Percentiles rank a stretch among this genome's conserved stretches.
Conservation (phyloP, 2,888 invertebrate genomes). For the Lithophane leautieri region DNA sequence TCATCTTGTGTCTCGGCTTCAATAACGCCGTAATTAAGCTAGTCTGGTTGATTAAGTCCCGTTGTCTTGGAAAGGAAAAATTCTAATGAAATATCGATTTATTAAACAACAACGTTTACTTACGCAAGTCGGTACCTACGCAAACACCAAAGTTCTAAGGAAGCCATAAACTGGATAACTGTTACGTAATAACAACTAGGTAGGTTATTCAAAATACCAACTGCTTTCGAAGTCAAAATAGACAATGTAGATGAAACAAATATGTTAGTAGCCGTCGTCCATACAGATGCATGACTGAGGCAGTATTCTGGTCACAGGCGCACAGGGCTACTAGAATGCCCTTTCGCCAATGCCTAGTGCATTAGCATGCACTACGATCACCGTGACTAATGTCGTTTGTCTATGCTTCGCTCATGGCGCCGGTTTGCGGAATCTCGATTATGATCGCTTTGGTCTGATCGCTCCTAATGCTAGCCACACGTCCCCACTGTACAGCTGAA, state of each 20-base stretch:
- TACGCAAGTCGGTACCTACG: conserved; percentile 30
- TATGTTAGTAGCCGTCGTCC: conserved; percentile 55
- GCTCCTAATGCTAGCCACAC: conserved; percentile 20
- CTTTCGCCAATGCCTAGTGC: conserved; percentile 71
- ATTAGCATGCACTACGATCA: conserved; percentile 69
- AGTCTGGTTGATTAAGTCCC: conserved; percentile 28
- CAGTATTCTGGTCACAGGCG: conserved; percentile 80
- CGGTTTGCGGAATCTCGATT: conserved; percentile 36
- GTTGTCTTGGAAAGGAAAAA: conserved; percentile 42
- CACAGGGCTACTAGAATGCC: conserved; percentile 72
- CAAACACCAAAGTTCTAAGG: conserved; percentile 30
- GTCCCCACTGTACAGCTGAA: conserved; percentile 19
- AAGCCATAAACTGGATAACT: conserved; percentile 27
- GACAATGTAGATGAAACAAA: conserved; percentile 50
- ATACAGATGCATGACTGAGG: conserved; percentile 67
- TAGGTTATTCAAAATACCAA: conserved; percentile 10
- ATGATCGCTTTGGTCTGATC: conserved; percentile 40
- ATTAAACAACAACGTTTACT: conserved; percentile 40
- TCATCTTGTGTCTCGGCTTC: conserved; percentile 9
- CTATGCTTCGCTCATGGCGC: conserved; percentile 45
- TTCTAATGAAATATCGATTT: conserved; percentile 51
- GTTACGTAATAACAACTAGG: conserved; percentile 11
- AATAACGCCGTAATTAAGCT: conserved; percentile 23
- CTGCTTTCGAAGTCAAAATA: conserved; percentile 19
- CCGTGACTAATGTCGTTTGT: conserved; percentile 65